Conservation (phyloP, 2,113 vertebrate species). For the Colistium nudipinnis region DNA sequence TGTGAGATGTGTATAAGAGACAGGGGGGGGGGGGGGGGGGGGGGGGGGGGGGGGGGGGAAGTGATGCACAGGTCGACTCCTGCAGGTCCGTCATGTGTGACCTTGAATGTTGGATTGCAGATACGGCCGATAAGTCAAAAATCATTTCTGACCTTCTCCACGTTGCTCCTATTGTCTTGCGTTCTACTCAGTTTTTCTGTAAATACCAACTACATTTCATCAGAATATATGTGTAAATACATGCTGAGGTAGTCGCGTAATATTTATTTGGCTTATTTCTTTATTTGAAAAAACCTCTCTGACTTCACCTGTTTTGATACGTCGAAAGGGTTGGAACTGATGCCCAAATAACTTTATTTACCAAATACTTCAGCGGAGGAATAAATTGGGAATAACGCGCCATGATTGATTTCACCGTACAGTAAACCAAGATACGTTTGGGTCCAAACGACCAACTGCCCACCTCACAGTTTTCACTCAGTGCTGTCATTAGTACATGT, state of each 20-base stretch:
- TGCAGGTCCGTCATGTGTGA: constrained; percentile 36
- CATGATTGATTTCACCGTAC: too few relatives aligned
- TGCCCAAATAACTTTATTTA: too few relatives aligned
- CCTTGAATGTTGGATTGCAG: constrained; percentile 10
- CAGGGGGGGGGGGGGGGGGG: constrained; percentile 31
- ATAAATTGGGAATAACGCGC: too few relatives aligned
- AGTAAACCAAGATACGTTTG: neutral
- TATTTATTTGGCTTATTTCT: neutral
- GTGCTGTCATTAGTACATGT: neutral
- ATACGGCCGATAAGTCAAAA: neutral
- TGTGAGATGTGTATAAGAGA: too few relatives aligned
- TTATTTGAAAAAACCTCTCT: neutral
- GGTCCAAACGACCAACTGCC: neutral
- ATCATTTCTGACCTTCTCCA: neutral
- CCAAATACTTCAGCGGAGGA: too few relatives aligned
- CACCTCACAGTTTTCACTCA: neutral
- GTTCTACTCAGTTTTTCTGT: too few relatives aligned
- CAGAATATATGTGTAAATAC: neutral
- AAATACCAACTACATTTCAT: neutral
- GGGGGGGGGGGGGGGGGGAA: constrained; percentile 9
- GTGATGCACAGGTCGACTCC: constrained; percentile 42
- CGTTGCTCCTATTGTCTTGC: neutral
- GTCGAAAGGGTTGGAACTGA: neutral
- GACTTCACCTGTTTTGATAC: neutral
- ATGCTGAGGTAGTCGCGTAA: neutral